These are phyloP conservation scores for Arge pagana DNA, from an alignment of 2,888 invertebrate species.

Conservation along the genomic window DNA sequence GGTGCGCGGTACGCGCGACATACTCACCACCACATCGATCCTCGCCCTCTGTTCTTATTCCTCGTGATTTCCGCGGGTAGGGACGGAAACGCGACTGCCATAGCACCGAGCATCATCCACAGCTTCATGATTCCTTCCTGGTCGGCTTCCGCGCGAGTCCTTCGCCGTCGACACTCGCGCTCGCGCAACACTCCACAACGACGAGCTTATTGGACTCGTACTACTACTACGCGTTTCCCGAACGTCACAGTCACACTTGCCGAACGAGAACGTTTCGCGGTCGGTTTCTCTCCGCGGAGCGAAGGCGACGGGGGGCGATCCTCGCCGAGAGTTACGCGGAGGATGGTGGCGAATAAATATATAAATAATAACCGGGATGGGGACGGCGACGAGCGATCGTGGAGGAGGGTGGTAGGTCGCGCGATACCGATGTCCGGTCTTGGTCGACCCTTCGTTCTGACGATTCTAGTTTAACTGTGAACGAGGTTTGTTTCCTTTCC, in stretches of 20 bases:
- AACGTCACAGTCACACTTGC: no score
- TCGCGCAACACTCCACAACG: no score
- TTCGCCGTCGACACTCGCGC: no score
- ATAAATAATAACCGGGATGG: not conserved
- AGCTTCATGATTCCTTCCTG: slow-evolving; percentile 47
- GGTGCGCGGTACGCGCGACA: no score
- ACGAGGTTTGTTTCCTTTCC: not conserved
- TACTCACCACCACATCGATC: slow-evolving; percentile 92
- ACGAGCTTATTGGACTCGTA: no score
- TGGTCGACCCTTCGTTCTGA: not conserved
- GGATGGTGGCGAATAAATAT: not conserved
- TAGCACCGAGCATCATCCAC: slow-evolving; percentile 53
- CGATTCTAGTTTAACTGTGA: slow-evolving; percentile 20
- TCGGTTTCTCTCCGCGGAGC: not conserved
- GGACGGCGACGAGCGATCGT: not conserved
- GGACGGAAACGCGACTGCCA: slow-evolving; percentile 63
- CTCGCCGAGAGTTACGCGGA: not conserved
- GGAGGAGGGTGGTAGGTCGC: not conserved
- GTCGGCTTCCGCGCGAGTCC: no score
- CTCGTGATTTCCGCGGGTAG: slow-evolving; percentile 51
- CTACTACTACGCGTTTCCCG: no score
- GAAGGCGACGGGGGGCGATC: no score
- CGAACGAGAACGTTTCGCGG: not conserved
- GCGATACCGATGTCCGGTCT: not conserved
- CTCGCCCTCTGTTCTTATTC: slow-evolving; percentile 75